A percentile compares a stretch with the other conserved stretches of the same genome.
These are phyloP conservation scores for Cactoblastis cactorum DNA, from an alignment of 2,888 invertebrate species.

Conservation along the genomic window DNA sequence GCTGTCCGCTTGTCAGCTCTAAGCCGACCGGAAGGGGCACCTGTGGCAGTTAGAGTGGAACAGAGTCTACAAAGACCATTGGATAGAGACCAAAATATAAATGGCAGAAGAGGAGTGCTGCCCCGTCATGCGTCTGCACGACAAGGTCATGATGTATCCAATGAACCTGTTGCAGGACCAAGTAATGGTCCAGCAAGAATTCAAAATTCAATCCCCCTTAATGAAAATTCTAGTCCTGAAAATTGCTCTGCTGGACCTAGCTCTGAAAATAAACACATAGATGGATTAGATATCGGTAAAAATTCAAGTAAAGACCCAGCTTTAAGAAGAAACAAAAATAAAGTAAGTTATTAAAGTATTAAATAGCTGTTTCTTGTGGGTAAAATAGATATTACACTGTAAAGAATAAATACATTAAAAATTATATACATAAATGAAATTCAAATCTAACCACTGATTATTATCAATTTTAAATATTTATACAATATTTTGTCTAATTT, in stretches of 20 bases:
- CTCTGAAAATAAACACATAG: conserved; percentile 40
- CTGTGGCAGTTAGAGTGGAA: conserved; percentile 69
- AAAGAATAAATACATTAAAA: too few relatives aligned
- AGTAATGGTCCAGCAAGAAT: conserved; percentile 48
- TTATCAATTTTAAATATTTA: too few relatives aligned
- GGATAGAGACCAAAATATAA: conserved; percentile 86
- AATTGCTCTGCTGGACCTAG: conserved; percentile 35
- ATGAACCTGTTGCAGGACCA: conserved; percentile 69
- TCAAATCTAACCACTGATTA: too few relatives aligned
- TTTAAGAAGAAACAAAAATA: conserved; percentile 2
- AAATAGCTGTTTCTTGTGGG: too few relatives aligned
- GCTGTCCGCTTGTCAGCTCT: conserved; percentile 70
- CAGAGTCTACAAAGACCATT: conserved; percentile 72
- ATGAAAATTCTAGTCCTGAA: conserved; percentile 40
- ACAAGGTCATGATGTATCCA: conserved; percentile 36
- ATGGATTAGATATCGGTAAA: conserved; percentile 46
- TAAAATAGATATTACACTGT: too few relatives aligned
- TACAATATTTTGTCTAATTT: too few relatives aligned
- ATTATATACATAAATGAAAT: too few relatives aligned
- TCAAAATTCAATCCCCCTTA: conserved; percentile 27
- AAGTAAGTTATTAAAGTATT: background rate
- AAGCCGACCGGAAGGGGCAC: conserved; percentile 61
- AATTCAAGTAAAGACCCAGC: conserved; percentile 42
- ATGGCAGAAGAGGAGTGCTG: conserved; percentile 83
- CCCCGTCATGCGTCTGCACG: conserved; percentile 50